A percentile compares a stretch with the other conserved stretches of the same genome.
Conservation (phyloP, 1,140 invertebrate species). For the Drosophila ohnishii region DNA sequence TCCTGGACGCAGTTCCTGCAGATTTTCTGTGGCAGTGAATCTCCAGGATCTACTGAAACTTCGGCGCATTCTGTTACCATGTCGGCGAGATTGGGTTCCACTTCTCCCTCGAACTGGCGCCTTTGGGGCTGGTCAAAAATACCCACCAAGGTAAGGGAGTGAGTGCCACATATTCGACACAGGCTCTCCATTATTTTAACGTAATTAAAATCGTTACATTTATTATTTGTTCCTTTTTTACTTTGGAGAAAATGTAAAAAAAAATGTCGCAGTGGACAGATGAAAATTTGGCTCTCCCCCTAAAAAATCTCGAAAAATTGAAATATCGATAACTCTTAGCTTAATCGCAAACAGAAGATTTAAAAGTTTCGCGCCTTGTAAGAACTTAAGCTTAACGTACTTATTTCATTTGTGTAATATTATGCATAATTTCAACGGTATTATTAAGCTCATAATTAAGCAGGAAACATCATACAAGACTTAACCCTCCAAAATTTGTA, state of each 20-base stretch:
- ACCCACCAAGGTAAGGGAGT: constrained; percentile 9
- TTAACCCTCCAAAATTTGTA: too few relatives aligned
- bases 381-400: background rate
- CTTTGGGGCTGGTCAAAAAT: constrained; percentile 17
- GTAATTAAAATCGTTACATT: background rate
- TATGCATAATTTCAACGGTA: too few relatives aligned
- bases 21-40: constrained; percentile 28
- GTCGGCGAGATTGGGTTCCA: constrained; percentile 15
- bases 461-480: too few relatives aligned
- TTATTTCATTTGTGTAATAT: background rate
- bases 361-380: background rate
- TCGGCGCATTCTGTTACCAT: constrained; percentile 25
- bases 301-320: too few relatives aligned
- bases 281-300: too few relatives aligned
- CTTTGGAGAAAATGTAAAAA: background rate
- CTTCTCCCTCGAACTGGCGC: background rate
- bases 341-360: background rate
- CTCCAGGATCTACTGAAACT: constrained; percentile 6
- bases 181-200: constrained; percentile 12
- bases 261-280: background rate
- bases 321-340: background rate
- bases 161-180: constrained; percentile 22
- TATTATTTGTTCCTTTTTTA: background rate
- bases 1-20: constrained; percentile 34
- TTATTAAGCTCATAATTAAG: too few relatives aligned